phyloP scores from a whole-genome alignment of 2,797 vertebrate species.

The Danio choprae region DNA sequence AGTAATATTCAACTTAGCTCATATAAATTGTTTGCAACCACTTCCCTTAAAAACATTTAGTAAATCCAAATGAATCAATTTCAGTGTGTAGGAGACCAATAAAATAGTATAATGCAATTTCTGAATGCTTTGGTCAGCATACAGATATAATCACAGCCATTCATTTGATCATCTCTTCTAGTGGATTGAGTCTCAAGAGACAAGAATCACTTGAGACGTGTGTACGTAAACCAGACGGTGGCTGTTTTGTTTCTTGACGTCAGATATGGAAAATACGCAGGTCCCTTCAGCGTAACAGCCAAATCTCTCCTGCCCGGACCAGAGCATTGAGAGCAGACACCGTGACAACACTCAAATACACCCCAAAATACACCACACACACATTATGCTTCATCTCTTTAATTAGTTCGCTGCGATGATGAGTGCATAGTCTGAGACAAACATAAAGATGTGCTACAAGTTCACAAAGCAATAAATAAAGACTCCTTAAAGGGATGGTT shows the following conservation, averaged over 20 bases:
- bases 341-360: conserved; percentile 36
- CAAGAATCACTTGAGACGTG: background rate
- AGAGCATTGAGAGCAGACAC: conserved; percentile 28
- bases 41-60: no score
- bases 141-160: background rate
- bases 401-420: conserved; percentile 13
- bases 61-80: no score
- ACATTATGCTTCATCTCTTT: background rate
- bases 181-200: background rate
- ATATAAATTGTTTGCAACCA: no score
- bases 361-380: background rate
- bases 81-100: no score
- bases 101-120: background rate
- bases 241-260: conserved; percentile 32
- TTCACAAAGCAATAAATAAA: background rate
- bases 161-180: background rate
- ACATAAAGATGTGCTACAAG: conserved; percentile 1
- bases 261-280: conserved; percentile 42
- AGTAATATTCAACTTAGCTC: no score
- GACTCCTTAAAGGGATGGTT: no score
- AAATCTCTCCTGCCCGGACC: conserved; percentile 18
- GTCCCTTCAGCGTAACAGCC: conserved; percentile 33
- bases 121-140: background rate
- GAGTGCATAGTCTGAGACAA: conserved; percentile 10
- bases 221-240: conserved; percentile 1